Evolutionary conservation across 2,888 invertebrate genomes (phyloP).

Genomic region (Diarsia rubi): DNA sequence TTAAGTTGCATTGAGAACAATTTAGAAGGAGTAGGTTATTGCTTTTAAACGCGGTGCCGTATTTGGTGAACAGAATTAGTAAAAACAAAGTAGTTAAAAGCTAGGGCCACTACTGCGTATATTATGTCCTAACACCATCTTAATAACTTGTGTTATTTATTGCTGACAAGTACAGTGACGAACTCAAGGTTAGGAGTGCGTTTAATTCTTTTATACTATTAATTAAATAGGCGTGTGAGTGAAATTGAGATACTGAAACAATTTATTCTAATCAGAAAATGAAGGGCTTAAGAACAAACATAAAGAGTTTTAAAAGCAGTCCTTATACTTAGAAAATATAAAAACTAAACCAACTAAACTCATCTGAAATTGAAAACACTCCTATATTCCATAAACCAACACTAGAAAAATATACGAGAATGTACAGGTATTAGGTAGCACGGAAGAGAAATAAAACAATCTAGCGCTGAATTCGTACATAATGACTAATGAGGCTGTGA

Average conservation of each 20-base stretch:
- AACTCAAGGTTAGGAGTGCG: not conserved
- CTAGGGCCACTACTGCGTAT: too few species aligned
- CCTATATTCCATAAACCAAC: not conserved
- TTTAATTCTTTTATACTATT: not conserved
- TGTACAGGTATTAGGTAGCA: not conserved
- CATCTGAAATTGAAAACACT: not conserved
- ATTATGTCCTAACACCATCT: not conserved
- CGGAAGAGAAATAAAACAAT: constrained; percentile 43
- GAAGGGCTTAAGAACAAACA: not conserved
- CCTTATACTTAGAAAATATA: not conserved
- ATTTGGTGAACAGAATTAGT: not conserved
- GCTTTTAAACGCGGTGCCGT: not conserved
- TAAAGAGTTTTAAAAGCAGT: not conserved
- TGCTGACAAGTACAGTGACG: not conserved
- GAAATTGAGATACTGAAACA: not conserved
- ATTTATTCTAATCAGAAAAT: not conserved
- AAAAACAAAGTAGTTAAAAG: not conserved
- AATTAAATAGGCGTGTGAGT: too few species aligned
- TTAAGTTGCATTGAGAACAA: constrained; percentile 2
- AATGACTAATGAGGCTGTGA: constrained; percentile 51
- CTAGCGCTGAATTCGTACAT: constrained; percentile 28
- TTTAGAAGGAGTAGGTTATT: not conserved
- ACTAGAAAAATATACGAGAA: not conserved
- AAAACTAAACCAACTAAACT: not conserved
- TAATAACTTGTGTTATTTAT: not conserved